Percentiles rank a stretch among this genome's conserved stretches.
These are phyloP conservation scores for Wiebesia pumilae DNA, from an alignment of 1,140 invertebrate genomes.

Conservation along the genomic window DNA sequence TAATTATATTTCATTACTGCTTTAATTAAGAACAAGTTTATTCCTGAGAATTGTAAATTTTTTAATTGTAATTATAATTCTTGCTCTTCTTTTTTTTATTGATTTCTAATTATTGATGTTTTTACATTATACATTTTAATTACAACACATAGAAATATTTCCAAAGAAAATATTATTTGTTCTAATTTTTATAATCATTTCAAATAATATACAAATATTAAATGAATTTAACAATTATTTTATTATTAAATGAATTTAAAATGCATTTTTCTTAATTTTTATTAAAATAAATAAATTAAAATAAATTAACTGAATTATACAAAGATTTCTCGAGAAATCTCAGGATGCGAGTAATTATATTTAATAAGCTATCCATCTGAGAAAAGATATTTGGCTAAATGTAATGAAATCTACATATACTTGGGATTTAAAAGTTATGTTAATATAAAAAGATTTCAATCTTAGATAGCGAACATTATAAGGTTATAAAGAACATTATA, in stretches of 20 bases:
- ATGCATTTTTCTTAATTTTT: background rate
- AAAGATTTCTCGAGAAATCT: background rate
- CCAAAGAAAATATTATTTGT: too few species aligned
- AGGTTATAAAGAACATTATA: background rate
- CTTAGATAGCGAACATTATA: slow-evolving; percentile 3
- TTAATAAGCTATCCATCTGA: background rate
- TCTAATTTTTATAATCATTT: background rate
- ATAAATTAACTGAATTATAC: background rate
- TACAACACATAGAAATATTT: background rate
- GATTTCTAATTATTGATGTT: background rate
- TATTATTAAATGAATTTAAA: background rate
- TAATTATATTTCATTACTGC: background rate
- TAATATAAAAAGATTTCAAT: slow-evolving; percentile 21
- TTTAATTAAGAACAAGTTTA: slow-evolving; percentile 8
- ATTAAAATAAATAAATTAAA: background rate
- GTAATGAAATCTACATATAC: background rate
- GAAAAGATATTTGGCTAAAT: background rate
- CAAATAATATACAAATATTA: background rate
- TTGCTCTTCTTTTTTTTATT: background rate
- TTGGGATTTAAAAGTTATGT: background rate
- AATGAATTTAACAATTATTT: background rate
- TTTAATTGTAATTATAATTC: background rate
- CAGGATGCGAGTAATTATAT: background rate
- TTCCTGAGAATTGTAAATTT: background rate
- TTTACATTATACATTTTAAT: background rate